Evolutionary conservation across 2,113 vertebrate species (phyloP).

Genomic region (Atherinomorus stipes): DNA sequence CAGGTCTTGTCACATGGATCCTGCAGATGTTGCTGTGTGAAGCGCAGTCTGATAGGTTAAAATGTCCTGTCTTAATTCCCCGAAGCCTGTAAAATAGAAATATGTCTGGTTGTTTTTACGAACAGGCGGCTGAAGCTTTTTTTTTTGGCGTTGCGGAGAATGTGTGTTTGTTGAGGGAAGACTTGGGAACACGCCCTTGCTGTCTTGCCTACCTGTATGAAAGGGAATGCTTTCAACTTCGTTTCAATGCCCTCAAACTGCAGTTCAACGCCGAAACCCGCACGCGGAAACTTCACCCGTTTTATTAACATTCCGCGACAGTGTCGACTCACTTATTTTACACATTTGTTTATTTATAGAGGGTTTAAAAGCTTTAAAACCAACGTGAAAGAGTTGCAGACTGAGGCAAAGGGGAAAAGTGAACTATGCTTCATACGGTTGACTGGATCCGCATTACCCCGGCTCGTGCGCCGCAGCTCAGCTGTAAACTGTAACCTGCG

Average conservation of each 20-base stretch:
- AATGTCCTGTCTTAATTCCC: conserved; percentile 29
- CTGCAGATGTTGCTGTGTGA: conserved; percentile 60
- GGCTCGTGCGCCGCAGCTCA: conserved; percentile 55
- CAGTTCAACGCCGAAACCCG: neutral
- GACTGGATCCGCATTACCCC: conserved; percentile 52
- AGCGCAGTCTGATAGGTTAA: conserved; percentile 28
- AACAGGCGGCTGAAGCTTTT: neutral
- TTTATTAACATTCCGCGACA: neutral
- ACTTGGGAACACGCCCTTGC: conserved; percentile 72
- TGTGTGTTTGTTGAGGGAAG: conserved; percentile 32
- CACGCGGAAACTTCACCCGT: neutral
- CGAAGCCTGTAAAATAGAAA: conserved; percentile 5
- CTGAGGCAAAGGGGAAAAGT: conserved; percentile 31
- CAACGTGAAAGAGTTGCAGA: conserved; percentile 7
- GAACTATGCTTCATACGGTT: conserved; percentile 44
- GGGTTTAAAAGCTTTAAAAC: neutral
- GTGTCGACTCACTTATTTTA: neutral
- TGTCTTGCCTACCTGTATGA: conserved; percentile 68
- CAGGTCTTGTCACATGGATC: conserved; percentile 22
- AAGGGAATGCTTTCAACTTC: conserved; percentile 63
- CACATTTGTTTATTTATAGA: neutral
- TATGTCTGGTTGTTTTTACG: neutral
- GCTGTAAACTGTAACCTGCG: conserved; percentile 58
- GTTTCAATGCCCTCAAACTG: conserved; percentile 59
- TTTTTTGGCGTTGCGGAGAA: neutral